A percentile compares a stretch with the other conserved stretches of the same genome.
Evolutionary conservation across 2,888 invertebrate genomes (phyloP).

Genomic region (Lasioglossum vierecki): DNA sequence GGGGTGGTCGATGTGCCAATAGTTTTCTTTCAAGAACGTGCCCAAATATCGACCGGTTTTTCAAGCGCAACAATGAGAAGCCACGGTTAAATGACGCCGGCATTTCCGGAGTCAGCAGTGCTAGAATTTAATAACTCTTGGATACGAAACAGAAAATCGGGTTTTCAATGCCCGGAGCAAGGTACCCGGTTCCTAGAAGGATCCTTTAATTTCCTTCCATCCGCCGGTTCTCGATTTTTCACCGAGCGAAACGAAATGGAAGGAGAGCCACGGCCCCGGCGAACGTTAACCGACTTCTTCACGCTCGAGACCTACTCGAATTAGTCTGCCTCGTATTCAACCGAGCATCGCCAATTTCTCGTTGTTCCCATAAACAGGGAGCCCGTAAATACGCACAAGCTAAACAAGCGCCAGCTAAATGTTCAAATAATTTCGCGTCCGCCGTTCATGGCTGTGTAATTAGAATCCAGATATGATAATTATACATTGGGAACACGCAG

Average conservation of each 20-base stretch:
- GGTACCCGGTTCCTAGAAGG: background rate
- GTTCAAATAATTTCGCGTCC: slow-evolving; percentile 35
- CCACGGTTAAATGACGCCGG: background rate
- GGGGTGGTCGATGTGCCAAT: background rate
- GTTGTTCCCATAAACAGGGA: slow-evolving; percentile 26
- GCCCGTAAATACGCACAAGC: slow-evolving; percentile 31
- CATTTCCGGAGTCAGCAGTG: slow-evolving; percentile 22
- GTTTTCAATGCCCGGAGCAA: background rate
- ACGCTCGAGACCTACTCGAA: background rate
- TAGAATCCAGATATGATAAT: background rate
- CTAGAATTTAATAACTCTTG: slow-evolving; percentile 43
- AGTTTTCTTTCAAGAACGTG: background rate
- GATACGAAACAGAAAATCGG: slow-evolving; percentile 41
- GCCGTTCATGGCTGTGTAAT: slow-evolving; percentile 11
- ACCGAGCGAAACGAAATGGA: background rate
- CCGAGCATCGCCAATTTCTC: slow-evolving; percentile 36
- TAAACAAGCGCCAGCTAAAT: slow-evolving; percentile 2
- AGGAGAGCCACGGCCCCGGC: background rate
- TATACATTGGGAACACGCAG: background rate
- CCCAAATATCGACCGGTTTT: background rate
- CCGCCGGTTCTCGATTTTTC: slow-evolving; percentile 18
- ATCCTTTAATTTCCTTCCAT: slow-evolving; percentile 38
- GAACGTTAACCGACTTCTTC: slow-evolving; percentile 10
- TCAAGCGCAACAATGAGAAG: background rate
- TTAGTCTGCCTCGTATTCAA: slow-evolving; percentile 23